Conservation (phyloP, 2,888 invertebrate species). For the Euplagia quadripunctaria region DNA sequence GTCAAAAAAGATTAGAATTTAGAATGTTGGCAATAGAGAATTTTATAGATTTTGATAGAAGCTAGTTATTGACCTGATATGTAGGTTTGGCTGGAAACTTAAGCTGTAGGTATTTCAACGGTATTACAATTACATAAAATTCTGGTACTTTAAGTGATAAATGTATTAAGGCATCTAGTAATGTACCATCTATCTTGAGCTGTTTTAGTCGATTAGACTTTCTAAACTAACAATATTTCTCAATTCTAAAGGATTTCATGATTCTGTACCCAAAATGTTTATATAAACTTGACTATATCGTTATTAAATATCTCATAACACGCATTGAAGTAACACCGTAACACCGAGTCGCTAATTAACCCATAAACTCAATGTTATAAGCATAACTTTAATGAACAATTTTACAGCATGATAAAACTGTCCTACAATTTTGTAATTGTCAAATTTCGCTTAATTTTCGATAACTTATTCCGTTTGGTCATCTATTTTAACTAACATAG, state of each 20-base stretch:
- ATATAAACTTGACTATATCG: not conserved
- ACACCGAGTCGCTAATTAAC: conserved; percentile 34
- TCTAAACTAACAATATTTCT: not conserved
- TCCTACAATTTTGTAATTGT: conserved; percentile 35
- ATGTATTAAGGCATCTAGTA: not conserved
- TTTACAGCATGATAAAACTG: conserved; percentile 34
- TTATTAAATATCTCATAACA: conserved; percentile 28
- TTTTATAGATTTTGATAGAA: conserved; percentile 23
- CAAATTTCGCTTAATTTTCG: conserved; percentile 48
- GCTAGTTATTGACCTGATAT: conserved; percentile 6
- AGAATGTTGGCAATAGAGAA: conserved; percentile 15
- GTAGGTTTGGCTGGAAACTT: not conserved
- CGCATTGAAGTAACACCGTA: conserved; percentile 32
- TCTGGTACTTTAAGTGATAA: not conserved
- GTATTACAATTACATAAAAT: not conserved
- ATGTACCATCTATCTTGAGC: no score
- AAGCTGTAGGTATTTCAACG: conserved; percentile 7
- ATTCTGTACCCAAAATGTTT: not conserved
- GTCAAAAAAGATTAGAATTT: conserved; percentile 30
- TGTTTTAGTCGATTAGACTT: no score
- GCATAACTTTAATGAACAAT: conserved; percentile 34
- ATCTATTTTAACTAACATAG: conserved; percentile 46
- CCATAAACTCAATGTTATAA: conserved; percentile 32
- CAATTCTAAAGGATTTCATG: not conserved
- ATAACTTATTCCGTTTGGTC: conserved; percentile 29